Evolutionary conservation across 2,888 invertebrate genomes (phyloP).

Genomic region (Rotaria sp.): DNA sequence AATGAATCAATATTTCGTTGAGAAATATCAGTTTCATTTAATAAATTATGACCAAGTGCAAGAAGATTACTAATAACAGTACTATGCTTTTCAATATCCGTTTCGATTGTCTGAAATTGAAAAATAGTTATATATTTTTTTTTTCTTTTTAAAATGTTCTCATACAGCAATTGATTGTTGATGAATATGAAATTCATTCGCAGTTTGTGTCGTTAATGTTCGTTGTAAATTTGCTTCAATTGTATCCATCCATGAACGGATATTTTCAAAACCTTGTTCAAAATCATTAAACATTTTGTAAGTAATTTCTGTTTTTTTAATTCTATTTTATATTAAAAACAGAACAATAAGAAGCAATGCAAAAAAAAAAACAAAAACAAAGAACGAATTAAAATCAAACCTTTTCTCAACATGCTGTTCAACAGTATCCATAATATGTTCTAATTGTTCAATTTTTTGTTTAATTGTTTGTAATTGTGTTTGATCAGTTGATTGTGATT

Average conservation of each 20-base stretch:
- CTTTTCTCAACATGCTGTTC: neutral
- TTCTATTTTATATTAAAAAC: neutral
- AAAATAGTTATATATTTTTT: neutral
- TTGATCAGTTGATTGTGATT: neutral
- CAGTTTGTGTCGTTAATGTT: neutral
- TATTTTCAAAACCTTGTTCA: neutral
- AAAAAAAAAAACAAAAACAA: neutral
- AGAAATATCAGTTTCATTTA: neutral
- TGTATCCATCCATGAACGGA: neutral
- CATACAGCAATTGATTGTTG: neutral
- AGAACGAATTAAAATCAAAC: neutral
- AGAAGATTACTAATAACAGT: neutral
- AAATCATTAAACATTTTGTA: neutral
- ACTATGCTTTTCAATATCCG: neutral
- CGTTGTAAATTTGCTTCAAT: neutral
- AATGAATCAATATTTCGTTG: neutral
- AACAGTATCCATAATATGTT: neutral
- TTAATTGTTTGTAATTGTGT: neutral
- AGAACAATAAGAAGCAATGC: too few species aligned
- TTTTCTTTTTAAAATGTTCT: neutral
- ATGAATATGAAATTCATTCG: neutral
- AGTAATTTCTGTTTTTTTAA: neutral
- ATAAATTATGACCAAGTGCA: slow-evolving; percentile 16
- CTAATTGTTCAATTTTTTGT: slow-evolving; percentile 21
- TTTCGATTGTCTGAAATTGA: neutral